Base-by-base conservation (phyloP, 1,140 invertebrate genomes). In the Drosophila sechellia region DNA sequence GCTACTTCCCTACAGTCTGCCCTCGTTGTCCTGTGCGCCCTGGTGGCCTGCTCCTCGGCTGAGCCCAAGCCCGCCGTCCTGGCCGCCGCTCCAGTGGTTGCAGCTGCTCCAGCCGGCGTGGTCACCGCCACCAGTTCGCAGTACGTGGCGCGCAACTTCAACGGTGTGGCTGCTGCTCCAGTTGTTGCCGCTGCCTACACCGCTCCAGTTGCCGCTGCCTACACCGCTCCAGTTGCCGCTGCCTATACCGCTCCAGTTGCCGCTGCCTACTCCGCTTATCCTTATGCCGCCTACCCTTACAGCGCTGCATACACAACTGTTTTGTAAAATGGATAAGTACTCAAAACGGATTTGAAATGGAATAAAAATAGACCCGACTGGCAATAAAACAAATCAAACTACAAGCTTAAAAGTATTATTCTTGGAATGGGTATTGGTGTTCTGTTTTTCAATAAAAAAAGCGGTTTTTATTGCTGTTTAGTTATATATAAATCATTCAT, bases 101-200 rank as follows among this genome's bases (percentile, higher is more conserved):
- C 59, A 11, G 79, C 84, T 15, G 84, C 77, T 37, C 84, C 84
- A 0, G 84, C 92, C 10, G 79, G 79, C 0, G 72, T 92, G 20
- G 92, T 93, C n/a, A 92, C 93, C 6, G 92, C 93, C n/a, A 91
- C 85, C 22, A 93, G 93, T 70, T 93, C 92, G 4, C 93, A 93
- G 66, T 92, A 92, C 45, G 86, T 93, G 52, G 91, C 92, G 42
- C 91, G 92, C 49, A 93, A 93, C 76, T 93, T 91, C 60, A 92
- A 92, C 46, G 92, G 92, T 35, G 71, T 91, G 15, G 89, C 91
- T 20, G 54, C 84, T 40, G 86, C 90, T 17, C 91, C 73, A 13
- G 61, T 90, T 66, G 90, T 92, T 53, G 83, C 90, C 27, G 48
- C 48, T 1, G 43, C 43, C 11, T 86, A 86, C 52, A 49, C 53